phyloP scores from a whole-genome alignment of 1,140 invertebrate species.

The Apolygus lucorum region DNA sequence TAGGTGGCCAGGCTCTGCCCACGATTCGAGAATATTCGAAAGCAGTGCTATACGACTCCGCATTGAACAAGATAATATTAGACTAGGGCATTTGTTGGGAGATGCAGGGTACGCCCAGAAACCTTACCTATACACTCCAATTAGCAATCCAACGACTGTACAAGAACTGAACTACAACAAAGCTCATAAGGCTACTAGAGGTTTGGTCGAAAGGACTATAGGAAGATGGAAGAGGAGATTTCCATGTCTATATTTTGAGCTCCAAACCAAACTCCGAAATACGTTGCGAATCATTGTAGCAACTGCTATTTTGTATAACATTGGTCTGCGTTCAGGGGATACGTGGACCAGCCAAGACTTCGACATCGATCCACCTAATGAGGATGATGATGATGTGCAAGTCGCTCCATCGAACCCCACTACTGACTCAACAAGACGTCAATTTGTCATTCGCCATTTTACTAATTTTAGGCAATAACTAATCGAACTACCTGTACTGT shows the following conservation, averaged over 20 bases:
- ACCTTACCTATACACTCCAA: background rate
- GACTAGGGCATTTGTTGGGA: background rate
- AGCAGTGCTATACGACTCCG: constrained; percentile 10
- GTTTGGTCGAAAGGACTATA: background rate
- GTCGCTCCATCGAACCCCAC: too few species aligned
- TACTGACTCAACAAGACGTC: too few species aligned
- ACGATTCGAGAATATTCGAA: constrained; percentile 36
- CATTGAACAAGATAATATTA: background rate
- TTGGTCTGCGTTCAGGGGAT: background rate
- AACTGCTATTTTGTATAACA: background rate
- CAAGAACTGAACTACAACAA: background rate
- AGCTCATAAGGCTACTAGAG: background rate
- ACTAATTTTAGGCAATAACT: too few species aligned
- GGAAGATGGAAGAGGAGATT: background rate
- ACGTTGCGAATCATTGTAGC: background rate
- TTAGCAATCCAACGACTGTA: background rate
- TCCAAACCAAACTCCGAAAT: background rate
- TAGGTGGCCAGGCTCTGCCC: constrained; percentile 37
- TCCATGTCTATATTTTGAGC: background rate
- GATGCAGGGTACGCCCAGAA: background rate
- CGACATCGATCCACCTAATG: too few species aligned
- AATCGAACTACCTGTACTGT: too few species aligned
- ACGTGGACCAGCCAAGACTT: too few species aligned
- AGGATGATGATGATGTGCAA: too few species aligned
- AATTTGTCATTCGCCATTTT: too few species aligned